Base-by-base conservation (phyloP, 2,797 vertebrate species). In the Sorex maritimensis region DNA sequence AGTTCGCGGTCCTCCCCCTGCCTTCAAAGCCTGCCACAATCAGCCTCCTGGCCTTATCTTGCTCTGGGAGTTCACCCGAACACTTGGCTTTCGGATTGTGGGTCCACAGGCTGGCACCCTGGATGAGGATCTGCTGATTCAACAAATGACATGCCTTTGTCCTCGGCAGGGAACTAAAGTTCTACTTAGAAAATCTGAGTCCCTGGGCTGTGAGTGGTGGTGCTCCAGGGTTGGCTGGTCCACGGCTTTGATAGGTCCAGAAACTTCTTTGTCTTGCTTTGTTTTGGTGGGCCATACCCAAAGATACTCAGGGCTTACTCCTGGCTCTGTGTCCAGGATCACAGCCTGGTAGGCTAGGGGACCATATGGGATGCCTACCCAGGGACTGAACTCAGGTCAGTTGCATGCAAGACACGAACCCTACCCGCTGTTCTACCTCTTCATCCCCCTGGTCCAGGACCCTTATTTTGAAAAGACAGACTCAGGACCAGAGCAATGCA, bases 1-100 rank as follows among this genome's bases (percentile, higher is more conserved):
- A 85, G 67, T 77, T 80, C n/a, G 5, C 92, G 77, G 71, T 5
- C n/a, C 68, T 92, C 68, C 1, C 65, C 24, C 2, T 23, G 78
- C 83, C 80, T 92, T 94, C 87, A 86, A 90, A 94, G 77, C 28
- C 61, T 83, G 73, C 88, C 14, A 49, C 7, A 34, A 69, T 73
- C 74, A 67, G 41, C 52, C 55, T 72, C 38, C 19, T 0, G 2
- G 41, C 55, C n/a, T 88, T 89, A 74, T 82, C 74, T 73, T 74
- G 73, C 78, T 89, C n/a, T 12, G 41, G 52, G 58, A 89, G 84
- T 58, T 74, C 26, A 30, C 3, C 38, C 13, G 49, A 9, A 52
- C 10, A 9, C 49, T 52, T 52, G 49, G 84, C 69, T 82, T 93
- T 55, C 17, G 78, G 86, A 71, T 77, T 28, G 15, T 0, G n/a